A percentile compares a stretch with the other conserved stretches of the same genome.
These are phyloP conservation scores for Hipparchia semele DNA, from an alignment of 2,888 invertebrate species.

Conservation along the genomic window DNA sequence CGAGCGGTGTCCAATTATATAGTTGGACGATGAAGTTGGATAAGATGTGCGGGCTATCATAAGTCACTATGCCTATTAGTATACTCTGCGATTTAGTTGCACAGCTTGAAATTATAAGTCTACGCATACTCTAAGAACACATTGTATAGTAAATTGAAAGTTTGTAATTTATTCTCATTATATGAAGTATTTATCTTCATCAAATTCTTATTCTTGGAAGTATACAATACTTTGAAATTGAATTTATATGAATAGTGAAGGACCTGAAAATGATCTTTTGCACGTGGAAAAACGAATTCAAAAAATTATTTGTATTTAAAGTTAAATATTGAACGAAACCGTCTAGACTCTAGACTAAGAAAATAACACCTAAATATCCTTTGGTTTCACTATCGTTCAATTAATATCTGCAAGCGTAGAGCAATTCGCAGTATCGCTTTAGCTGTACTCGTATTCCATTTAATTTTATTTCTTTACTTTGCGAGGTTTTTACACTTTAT, in stretches of 20 bases:
- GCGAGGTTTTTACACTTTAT: constrained; percentile 6
- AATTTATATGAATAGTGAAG: too few relatives aligned
- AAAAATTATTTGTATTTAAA: not conserved
- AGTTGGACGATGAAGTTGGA: too few relatives aligned
- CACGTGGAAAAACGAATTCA: not conserved
- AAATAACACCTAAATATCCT: not conserved
- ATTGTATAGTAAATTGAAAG: not conserved
- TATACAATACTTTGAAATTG: too few relatives aligned
- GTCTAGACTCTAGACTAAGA: not conserved
- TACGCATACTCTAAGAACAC: not conserved
- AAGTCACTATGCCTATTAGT: too few relatives aligned
- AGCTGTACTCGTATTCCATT: constrained; percentile 4
- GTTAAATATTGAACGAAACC: not conserved
- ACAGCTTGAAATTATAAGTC: too few relatives aligned
- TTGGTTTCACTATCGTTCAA: constrained; percentile 6
- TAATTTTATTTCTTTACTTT: constrained; percentile 6
- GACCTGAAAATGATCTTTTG: too few relatives aligned
- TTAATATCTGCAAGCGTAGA: not conserved
- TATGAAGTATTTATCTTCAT: too few relatives aligned
- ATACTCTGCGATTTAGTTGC: too few relatives aligned
- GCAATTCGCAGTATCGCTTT: constrained; percentile 8
- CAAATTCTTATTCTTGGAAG: too few relatives aligned
- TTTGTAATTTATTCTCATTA: too few relatives aligned
- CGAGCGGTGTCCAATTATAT: too few relatives aligned
- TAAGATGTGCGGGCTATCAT: too few relatives aligned